Evolutionary conservation across 2,888 invertebrate genomes (phyloP).

Genomic region (Sarcophaga subvicina): DNA sequence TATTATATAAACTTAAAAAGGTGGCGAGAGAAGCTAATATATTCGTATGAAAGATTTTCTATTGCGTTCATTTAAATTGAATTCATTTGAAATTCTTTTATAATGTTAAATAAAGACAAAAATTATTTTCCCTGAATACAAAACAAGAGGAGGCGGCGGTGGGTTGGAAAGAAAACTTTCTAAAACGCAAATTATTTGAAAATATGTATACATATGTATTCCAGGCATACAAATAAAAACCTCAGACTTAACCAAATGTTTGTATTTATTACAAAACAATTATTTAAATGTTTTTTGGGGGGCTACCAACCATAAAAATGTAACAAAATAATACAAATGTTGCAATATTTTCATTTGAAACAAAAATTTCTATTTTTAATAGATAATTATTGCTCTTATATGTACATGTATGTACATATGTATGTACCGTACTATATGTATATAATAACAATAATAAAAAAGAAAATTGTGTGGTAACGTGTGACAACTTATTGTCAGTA

Average conservation of each 20-base stretch:
- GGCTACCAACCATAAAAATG: background rate
- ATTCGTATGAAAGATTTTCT: background rate
- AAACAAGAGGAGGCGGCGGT: too few relatives aligned
- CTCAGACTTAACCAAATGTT: background rate
- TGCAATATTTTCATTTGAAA: background rate
- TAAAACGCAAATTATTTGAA: slow-evolving; percentile 22
- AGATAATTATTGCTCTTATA: background rate
- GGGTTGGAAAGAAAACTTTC: background rate
- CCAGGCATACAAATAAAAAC: background rate
- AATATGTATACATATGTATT: background rate
- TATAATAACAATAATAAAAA: background rate
- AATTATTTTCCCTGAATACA: slow-evolving; percentile 9
- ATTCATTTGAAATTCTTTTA: slow-evolving; percentile 13
- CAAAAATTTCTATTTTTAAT: slow-evolving; percentile 28
- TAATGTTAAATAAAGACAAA: slow-evolving; percentile 6
- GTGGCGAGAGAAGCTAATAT: background rate
- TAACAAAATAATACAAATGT: background rate
- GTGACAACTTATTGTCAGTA: background rate
- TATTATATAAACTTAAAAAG: too few relatives aligned
- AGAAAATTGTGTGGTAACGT: background rate
- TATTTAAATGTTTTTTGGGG: slow-evolving; percentile 6
- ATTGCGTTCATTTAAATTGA: background rate
- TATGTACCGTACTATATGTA: background rate
- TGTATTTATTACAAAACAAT: slow-evolving; percentile 13
- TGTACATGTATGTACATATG: background rate